Conservation (phyloP, 1,140 invertebrate genomes). For the Caenorhabditis tropicalis region DNA sequence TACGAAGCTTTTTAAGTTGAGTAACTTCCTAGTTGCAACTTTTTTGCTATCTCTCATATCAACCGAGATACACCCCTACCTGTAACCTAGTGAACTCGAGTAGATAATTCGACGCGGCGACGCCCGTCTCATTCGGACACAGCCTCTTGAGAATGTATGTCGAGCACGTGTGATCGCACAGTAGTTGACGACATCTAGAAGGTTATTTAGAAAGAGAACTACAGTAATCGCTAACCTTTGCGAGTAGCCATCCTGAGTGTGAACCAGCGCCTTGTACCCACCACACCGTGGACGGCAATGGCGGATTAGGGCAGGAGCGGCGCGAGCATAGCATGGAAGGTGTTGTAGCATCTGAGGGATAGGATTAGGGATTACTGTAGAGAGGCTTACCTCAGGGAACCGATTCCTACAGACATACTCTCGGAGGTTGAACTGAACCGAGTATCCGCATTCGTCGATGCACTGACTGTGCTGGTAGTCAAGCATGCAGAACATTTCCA, state of each 20-base stretch:
- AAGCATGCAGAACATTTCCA: constrained; percentile 67
- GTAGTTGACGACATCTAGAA: constrained; percentile 61
- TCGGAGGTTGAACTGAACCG: constrained; percentile 70
- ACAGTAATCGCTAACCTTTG: constrained; percentile 35
- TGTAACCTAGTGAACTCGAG: constrained; percentile 67
- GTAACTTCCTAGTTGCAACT: too few species aligned
- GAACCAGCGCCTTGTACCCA: constrained; percentile 47
- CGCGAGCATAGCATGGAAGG: constrained; percentile 62
- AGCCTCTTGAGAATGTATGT: constrained; percentile 59
- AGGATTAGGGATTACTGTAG: neutral
- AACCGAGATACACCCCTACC: too few species aligned
- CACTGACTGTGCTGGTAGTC: constrained; percentile 68
- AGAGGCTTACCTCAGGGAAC: constrained; percentile 47
- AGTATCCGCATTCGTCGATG: constrained; percentile 65
- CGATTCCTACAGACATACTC: constrained; percentile 68
- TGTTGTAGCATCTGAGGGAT: constrained; percentile 63
- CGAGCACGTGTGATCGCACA: constrained; percentile 67
- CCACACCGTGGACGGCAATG: constrained; percentile 63
- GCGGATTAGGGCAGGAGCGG: constrained; percentile 64
- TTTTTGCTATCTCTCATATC: too few species aligned
- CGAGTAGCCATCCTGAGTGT: constrained; percentile 46
- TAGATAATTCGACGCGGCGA: constrained; percentile 62
- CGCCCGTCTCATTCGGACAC: constrained; percentile 60
- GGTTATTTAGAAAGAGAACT: neutral
- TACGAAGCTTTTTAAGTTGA: too few species aligned